phyloP scores from a whole-genome alignment of 2,797 vertebrate genomes.

The Bufotes viridis region DNA sequence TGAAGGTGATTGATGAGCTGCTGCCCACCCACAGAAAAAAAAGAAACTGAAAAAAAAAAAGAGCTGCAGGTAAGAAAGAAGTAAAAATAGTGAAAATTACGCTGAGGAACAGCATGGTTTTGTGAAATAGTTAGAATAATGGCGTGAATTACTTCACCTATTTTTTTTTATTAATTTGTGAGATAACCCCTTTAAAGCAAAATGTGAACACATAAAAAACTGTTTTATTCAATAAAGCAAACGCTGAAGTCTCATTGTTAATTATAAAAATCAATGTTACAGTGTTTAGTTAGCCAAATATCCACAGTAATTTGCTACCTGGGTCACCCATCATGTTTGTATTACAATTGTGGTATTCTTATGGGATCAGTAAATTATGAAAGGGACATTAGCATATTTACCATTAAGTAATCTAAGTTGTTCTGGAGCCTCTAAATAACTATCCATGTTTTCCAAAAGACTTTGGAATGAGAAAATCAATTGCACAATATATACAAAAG shows the following conservation, averaged over 20 bases:
- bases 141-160: too few relatives aligned
- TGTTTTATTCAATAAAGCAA: neutral
- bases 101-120: too few relatives aligned
- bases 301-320: neutral
- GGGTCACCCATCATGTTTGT: neutral
- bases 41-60: too few relatives aligned
- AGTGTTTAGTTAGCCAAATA: neutral
- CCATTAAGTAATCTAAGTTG: conserved; percentile 25
- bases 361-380: neutral
- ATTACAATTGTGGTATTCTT: conserved; percentile 8
- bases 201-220: neutral
- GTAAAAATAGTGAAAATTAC: too few relatives aligned
- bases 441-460: conserved; percentile 28
- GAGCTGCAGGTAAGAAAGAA: too few relatives aligned
- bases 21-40: too few relatives aligned
- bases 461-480: conserved; percentile 25
- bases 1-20: too few relatives aligned
- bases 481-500: conserved; percentile 22
- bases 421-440: conserved; percentile 13
- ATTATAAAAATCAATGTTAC: neutral
- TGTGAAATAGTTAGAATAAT: too few relatives aligned
- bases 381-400: conserved; percentile 32
- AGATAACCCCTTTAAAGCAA: neutral
- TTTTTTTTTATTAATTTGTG: too few relatives aligned
- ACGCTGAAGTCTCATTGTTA: neutral